Evolutionary conservation across 2,888 invertebrate genomes (phyloP).

Genomic region (Dynastes maya): DNA sequence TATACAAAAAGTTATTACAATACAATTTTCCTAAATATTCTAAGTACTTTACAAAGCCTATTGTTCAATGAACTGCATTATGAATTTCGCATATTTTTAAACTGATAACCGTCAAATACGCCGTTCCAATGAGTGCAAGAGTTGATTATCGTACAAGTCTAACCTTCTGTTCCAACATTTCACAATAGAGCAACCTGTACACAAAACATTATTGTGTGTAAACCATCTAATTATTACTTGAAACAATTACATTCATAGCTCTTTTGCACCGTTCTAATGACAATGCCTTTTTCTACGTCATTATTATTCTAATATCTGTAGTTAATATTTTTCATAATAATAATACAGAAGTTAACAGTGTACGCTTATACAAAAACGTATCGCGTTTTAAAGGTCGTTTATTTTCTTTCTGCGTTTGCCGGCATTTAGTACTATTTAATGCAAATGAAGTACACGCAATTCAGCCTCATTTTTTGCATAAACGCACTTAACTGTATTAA

Average conservation of each 20-base stretch:
- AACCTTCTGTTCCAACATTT: constrained; percentile 42
- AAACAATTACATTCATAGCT: constrained; percentile 35
- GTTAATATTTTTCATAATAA: constrained; percentile 27
- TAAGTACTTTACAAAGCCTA: too few species aligned
- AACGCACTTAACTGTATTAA: constrained; percentile 2
- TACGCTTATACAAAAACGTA: constrained; percentile 12
- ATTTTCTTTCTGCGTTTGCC: constrained; percentile 16
- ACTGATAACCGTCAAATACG: not conserved
- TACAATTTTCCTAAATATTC: too few species aligned
- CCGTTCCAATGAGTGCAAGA: constrained; percentile 39
- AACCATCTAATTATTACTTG: constrained; percentile 35
- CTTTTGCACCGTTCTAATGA: not conserved
- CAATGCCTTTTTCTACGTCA: not conserved
- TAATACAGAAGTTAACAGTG: constrained; percentile 19
- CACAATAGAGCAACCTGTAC: constrained; percentile 12
- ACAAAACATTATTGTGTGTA: constrained; percentile 25
- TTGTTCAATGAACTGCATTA: too few species aligned
- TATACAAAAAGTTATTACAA: too few species aligned
- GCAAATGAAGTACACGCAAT: constrained; percentile 32
- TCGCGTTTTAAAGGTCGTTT: constrained; percentile 25
- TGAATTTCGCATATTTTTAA: constrained; percentile 1
- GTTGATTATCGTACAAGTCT: constrained; percentile 35
- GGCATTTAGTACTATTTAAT: constrained; percentile 27
- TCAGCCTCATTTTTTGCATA: constrained; percentile 19
- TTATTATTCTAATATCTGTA: constrained; percentile 29